Conservation (phyloP, 2,888 invertebrate species). For the Listrodromus nycthemerus region DNA sequence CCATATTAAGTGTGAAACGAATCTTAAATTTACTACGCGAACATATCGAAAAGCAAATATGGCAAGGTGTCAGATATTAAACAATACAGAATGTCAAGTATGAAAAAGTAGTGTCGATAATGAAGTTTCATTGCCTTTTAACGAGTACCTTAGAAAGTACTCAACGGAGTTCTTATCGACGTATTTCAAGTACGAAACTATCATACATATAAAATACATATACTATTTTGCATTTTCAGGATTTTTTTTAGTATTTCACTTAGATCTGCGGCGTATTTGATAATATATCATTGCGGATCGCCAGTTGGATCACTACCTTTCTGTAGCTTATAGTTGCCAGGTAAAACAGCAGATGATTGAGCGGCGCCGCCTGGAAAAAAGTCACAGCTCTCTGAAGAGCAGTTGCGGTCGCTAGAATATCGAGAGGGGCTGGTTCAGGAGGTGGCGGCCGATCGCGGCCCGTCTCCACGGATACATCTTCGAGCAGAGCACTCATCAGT, state of each 20-base stretch:
- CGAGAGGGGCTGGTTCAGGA: slow-evolving; percentile 87
- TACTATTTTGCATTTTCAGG: no score
- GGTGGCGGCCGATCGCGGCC: slow-evolving; percentile 76
- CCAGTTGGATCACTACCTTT: slow-evolving; percentile 86
- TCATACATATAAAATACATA: no score
- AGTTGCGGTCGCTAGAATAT: slow-evolving; percentile 88
- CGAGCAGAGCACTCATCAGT: slow-evolving; percentile 90
- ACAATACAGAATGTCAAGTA: neutral
- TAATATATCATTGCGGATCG: neutral
- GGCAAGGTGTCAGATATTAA: no score
- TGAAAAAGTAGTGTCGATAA: neutral
- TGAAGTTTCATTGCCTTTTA: no score
- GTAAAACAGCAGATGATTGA: slow-evolving; percentile 94
- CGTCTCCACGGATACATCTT: slow-evolving; percentile 92
- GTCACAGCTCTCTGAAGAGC: slow-evolving; percentile 90
- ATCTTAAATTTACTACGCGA: no score
- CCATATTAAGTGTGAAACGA: no score
- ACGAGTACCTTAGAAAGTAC: no score
- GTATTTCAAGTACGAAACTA: no score
- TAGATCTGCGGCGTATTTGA: neutral
- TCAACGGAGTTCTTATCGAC: no score
- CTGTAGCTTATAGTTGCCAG: slow-evolving; percentile 95
- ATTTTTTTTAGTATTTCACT: neutral
- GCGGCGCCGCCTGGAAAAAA: slow-evolving; percentile 89
- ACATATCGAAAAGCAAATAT: no score